A percentile compares a stretch with the other conserved stretches of the same genome.
These are phyloP conservation scores for Daphoenositta chrysoptera DNA, from an alignment of 2,113 vertebrate species.

Conservation along the genomic window DNA sequence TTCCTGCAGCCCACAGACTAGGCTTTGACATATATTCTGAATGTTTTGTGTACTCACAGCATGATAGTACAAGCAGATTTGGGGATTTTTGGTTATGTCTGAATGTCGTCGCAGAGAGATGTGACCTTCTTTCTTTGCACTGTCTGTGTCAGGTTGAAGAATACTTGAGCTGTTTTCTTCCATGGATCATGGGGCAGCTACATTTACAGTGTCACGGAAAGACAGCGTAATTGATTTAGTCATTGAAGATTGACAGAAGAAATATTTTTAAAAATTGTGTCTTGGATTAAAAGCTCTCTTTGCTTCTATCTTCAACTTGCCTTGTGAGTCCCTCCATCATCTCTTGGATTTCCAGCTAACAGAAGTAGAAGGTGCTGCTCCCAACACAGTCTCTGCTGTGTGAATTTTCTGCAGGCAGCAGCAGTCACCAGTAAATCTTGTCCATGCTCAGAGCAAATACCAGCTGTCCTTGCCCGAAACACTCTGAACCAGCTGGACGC, in stretches of 20 bases:
- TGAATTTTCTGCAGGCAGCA: background rate
- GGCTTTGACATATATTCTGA: background rate
- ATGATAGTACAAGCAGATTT: background rate
- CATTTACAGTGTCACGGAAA: background rate
- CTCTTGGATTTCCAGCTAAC: background rate
- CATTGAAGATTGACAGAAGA: background rate
- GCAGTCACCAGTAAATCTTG: background rate
- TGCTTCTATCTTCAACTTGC: background rate
- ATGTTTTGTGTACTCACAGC: background rate
- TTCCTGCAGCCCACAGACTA: background rate
- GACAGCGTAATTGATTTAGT: background rate
- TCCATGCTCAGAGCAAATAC: background rate
- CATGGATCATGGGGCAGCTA: background rate
- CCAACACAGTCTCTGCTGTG: background rate
- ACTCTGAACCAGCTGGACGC: slow-evolving; percentile 18
- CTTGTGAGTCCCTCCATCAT: background rate
- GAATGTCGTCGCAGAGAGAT: accelerated
- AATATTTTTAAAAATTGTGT: background rate
- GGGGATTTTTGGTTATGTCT: background rate
- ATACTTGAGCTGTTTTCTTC: background rate
- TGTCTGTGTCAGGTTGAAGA: background rate
- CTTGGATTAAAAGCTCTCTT: background rate
- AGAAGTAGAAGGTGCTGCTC: background rate
- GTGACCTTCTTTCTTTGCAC: background rate
- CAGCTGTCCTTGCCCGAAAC: slow-evolving; percentile 15